phyloP scores from a whole-genome alignment of 2,888 invertebrate genomes.

The Drosophila greeni region DNA sequence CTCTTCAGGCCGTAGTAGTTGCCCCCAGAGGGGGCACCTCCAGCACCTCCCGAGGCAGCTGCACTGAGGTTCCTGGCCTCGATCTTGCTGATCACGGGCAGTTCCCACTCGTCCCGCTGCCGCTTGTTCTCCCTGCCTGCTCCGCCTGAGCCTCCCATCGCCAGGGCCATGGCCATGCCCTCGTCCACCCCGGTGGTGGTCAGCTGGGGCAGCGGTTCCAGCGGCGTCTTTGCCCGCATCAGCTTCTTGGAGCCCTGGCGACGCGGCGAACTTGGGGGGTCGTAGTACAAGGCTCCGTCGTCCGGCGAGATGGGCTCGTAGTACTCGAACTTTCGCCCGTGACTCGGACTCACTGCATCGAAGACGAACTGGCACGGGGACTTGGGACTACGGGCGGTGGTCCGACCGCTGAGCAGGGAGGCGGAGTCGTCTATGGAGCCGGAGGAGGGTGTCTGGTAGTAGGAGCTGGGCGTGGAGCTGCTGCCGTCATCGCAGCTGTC shows the following conservation, averaged over 20 bases:
- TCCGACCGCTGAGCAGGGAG: constrained; percentile 60
- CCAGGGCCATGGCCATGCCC: constrained; percentile 25
- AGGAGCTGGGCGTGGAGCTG: constrained; percentile 72
- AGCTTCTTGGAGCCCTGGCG: constrained; percentile 68
- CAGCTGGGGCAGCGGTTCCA: constrained; percentile 57
- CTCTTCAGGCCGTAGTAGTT: constrained; percentile 70
- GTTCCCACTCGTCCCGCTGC: constrained; percentile 71
- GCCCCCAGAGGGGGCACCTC: constrained; percentile 22
- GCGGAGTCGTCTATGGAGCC: constrained; percentile 71
- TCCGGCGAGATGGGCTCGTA: constrained; percentile 77
- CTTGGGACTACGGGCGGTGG: constrained; percentile 80
- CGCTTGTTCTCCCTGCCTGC: constrained; percentile 42
- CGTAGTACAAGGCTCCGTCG: constrained; percentile 66
- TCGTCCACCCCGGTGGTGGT: constrained; percentile 49
- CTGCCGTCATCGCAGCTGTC: constrained; percentile 72
- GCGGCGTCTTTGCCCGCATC: constrained; percentile 44
- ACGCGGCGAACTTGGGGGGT: constrained; percentile 63
- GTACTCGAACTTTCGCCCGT: constrained; percentile 76
- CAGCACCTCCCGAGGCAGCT: constrained; percentile 19
- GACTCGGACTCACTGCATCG: constrained; percentile 78
- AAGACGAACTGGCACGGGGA: constrained; percentile 82
- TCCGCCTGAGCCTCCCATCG: constrained; percentile 11
- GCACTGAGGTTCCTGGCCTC: constrained; percentile 68
- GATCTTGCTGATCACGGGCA: constrained; percentile 62
- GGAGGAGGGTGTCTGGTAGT: constrained; percentile 76